These are phyloP conservation scores for Callocephalon fimbriatum DNA, from an alignment of 2,113 vertebrate species.

Conservation along the genomic window DNA sequence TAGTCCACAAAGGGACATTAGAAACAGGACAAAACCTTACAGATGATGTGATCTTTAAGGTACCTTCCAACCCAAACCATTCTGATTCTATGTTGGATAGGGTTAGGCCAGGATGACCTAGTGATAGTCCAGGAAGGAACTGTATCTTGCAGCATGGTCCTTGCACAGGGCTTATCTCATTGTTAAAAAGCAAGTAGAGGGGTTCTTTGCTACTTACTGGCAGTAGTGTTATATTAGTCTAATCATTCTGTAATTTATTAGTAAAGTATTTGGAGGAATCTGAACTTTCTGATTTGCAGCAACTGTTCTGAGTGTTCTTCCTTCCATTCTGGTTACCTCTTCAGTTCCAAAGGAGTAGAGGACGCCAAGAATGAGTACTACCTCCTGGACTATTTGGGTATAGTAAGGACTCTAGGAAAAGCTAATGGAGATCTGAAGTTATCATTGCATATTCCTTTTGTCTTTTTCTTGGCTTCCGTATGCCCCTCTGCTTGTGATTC, in stretches of 20 bases:
- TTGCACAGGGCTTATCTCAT: neutral
- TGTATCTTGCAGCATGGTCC: neutral
- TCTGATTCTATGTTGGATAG: neutral
- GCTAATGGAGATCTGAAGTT: neutral
- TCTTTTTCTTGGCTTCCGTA: neutral
- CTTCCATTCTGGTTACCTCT: neutral
- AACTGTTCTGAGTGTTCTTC: neutral
- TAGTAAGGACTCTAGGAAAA: neutral
- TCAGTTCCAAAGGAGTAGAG: neutral
- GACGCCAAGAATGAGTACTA: neutral
- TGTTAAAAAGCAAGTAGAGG: neutral
- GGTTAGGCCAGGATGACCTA: neutral
- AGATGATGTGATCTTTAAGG: neutral
- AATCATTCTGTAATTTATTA: neutral
- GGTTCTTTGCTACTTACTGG: neutral
- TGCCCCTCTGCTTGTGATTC: neutral
- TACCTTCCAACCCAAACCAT: neutral
- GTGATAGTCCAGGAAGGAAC: neutral
- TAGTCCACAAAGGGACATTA: neutral
- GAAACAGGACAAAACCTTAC: neutral
- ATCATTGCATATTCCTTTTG: accelerated
- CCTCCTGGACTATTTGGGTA: neutral
- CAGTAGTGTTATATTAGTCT: neutral
- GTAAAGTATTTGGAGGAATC: neutral
- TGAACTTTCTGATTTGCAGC: neutral